Base-by-base conservation (phyloP, 2,113 vertebrate species). In the Hippocampus barbouri region DNA sequence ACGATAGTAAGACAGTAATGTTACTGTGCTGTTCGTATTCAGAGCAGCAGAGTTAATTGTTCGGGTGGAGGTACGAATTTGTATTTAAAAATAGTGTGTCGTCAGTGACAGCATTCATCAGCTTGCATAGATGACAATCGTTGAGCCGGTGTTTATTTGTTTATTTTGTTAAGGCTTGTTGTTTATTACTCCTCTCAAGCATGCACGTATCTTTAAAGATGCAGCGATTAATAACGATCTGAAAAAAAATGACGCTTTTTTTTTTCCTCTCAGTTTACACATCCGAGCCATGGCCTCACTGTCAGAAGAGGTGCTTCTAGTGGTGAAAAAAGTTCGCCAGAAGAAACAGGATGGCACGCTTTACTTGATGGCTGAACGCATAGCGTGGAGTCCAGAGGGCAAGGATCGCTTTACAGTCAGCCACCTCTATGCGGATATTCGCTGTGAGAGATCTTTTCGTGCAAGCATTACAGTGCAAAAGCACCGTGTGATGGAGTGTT, bases 261-360 rank as follows among this genome's bases (percentile, higher is more conserved):
- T 70, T 0, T 75, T 40, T 47, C 73, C 63, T 74, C 16, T n/a
- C 56, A 86, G 83, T 51, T 72, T 23, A 23, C 72, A 60, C 67
- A 40, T 69, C 59, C 40, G 60, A 87, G 84, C 84, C 80, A 99
- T 99, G 97, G 93, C 96, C 74, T 95, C 97, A 0, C 94, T 97
- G 57, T 99, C 97, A 61, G 97, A 99, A 89, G 97, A 99, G 91
- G 97, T 99, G 80, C 84, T 99, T 81, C 85, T 99, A 86, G 95
- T 98, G 68, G 92, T 99, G 53, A 98, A 98, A 88, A 97, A 94
- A 78, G 97, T 99, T 15, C 97, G 97, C 25, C 96, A 98, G 81
- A 97, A 94, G 91, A 99, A 99, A 87, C 97, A 99, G 85, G 97
- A 99, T 80, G 97, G 97, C 47, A 96, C 96, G 1, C 93, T 99